These are phyloP conservation scores for Lepetodrilus schrolli DNA, from an alignment of 2,888 invertebrate species.

Conservation along the genomic window DNA sequence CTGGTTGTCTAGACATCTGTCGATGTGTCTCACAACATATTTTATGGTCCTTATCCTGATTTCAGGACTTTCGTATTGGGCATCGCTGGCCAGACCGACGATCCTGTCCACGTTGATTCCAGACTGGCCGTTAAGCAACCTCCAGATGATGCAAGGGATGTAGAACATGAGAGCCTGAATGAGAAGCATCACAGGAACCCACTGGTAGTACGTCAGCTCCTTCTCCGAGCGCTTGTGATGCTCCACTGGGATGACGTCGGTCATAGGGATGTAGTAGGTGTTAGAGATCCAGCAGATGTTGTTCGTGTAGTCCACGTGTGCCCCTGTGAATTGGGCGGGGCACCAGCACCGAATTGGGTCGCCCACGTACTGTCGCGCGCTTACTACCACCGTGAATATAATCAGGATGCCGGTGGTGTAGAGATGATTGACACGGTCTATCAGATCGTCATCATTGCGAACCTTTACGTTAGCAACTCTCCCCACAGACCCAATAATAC, in stretches of 20 bases:
- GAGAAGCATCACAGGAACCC: constrained; percentile 75
- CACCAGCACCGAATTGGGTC: constrained; percentile 72
- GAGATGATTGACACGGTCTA: constrained; percentile 74
- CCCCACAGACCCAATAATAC: constrained; percentile 72
- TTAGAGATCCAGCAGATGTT: constrained; percentile 78
- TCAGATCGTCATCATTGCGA: constrained; percentile 74
- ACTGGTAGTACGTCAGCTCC: constrained; percentile 74
- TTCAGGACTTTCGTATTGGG: constrained; percentile 76
- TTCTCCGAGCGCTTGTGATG: constrained; percentile 55
- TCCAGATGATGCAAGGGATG: constrained; percentile 77
- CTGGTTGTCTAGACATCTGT: constrained; percentile 76
- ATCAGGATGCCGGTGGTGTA: constrained; percentile 74
- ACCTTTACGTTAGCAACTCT: constrained; percentile 73
- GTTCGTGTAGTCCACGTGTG: constrained; percentile 78
- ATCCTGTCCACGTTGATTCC: constrained; percentile 77
- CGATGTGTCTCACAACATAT: constrained; percentile 76
- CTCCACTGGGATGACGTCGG: constrained; percentile 51
- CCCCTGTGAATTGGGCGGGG: constrained; percentile 77
- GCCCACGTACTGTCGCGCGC: constrained; percentile 75
- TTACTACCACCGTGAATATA: constrained; percentile 74
- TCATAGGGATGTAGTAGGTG: constrained; percentile 76
- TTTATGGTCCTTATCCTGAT: constrained; percentile 76
- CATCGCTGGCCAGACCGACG: constrained; percentile 72
- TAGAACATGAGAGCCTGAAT: constrained; percentile 77
- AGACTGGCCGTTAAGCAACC: constrained; percentile 76